Evolutionary conservation across 2,888 invertebrate genomes (phyloP), one percentile per base, ranked within the genome.

Genomic region (Microplitis manilae): DNA sequence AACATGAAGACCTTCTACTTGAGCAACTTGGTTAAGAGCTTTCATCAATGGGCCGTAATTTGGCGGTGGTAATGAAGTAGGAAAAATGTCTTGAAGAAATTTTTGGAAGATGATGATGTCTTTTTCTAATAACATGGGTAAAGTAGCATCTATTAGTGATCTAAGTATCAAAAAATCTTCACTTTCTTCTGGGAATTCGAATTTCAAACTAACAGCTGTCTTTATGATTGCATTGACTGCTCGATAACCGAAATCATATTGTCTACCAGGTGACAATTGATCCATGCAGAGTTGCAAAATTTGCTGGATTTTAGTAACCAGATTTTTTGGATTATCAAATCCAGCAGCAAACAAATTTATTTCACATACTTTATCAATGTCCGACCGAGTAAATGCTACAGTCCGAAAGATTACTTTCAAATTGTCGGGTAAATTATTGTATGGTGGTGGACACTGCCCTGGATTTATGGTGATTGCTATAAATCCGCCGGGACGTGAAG

Each of bases 301-400:
- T 1, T 91, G 91, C 9, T 91, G 90, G 77, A 94, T 90, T 86
- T 93, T 93, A 8, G 90, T 87, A 0, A 93, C 90, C 67, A 93
- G 87, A 73, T 86, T 88, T 65, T 90, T 87, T 13, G 92, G 92
- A 61, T 91, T 88, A 40, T 90, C 84, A 85, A 93, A 93, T 20
- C 93, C 93, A 79, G 89, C 91, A 0, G 93, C 92, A 83, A 92
- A 92, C 9, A 94, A 88, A 13, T 91, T 90, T 76, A 93, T 90
- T 87, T 93, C 93, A 39, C 91, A 91, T 82, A 94, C 93, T 89
- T 91, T 91, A 30, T 90, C 90, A 70, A 91, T 90, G 85, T 93
- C 93, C 0, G 93, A 93, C 17, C 91, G 90, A 90, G 92, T 92
- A 92, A 93, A 92, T 15, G 93, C 92, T 13, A 93, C 91, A 0